A percentile compares a stretch with the other conserved stretches of the same genome.
phyloP scores from a whole-genome alignment of 2,113 vertebrate genomes.

The Dendrocopos noguchii region DNA sequence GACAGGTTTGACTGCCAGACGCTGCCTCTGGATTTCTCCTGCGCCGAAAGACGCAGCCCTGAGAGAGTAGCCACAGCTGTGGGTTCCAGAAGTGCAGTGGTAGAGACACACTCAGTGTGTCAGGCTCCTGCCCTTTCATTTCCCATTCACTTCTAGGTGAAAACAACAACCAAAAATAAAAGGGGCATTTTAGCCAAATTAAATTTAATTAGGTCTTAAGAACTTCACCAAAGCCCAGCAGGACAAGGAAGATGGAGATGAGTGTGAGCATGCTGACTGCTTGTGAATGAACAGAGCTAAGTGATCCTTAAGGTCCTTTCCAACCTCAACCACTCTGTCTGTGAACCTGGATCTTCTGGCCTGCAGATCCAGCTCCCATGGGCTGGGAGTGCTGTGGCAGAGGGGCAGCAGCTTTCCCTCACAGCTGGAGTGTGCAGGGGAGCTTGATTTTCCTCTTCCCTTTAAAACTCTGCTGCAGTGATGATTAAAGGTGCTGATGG shows the following conservation, averaged over 20 bases:
- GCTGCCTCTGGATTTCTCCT: constrained; percentile 16
- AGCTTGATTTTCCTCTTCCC: no score
- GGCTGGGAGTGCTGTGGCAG: no score
- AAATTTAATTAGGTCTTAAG: background rate
- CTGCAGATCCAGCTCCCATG: no score
- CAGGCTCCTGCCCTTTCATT: constrained; percentile 26
- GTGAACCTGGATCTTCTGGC: no score
- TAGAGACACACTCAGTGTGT: background rate
- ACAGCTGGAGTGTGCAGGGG: no score
- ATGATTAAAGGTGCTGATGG: no score
- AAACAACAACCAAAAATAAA: background rate
- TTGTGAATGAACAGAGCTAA: background rate
- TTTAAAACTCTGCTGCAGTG: no score
- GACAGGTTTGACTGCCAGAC: background rate
- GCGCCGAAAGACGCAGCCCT: background rate
- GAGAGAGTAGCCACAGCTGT: constrained; percentile 19
- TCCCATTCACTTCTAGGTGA: background rate
- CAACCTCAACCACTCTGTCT: no score
- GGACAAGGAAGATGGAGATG: background rate
- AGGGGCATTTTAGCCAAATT: background rate
- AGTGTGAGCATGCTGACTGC: background rate
- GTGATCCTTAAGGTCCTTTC: no score
- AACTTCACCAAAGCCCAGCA: background rate
- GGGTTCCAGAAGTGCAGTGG: constrained; percentile 22
- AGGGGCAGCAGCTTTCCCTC: no score